Evolutionary conservation across 2,888 invertebrate species (phyloP).

Genomic region (Zygothrica quintamaculata): DNA sequence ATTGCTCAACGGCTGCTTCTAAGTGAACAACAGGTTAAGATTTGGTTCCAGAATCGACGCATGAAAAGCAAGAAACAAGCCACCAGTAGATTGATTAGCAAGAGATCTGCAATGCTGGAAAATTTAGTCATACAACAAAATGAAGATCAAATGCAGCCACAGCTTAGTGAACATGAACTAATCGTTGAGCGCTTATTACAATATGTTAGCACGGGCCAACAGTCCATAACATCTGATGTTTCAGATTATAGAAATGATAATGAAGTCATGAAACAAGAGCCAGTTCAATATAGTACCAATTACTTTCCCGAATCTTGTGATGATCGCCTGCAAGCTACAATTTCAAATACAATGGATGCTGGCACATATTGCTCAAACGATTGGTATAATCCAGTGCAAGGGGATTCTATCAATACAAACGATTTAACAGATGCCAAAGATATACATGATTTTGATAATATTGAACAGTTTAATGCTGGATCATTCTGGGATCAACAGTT

Average conservation of each 20-base stretch:
- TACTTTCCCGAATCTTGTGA: not conserved
- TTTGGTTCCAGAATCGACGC: conserved; percentile 93
- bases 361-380: not conserved
- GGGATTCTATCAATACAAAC: not conserved
- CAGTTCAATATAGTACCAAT: not conserved
- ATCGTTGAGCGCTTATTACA: conserved; percentile 70
- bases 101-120: not conserved
- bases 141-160: not conserved
- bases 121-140: not conserved
- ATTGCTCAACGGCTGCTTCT: conserved; percentile 96
- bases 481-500: conserved; percentile 21
- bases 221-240: not conserved
- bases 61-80: conserved; percentile 89
- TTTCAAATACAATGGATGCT: not conserved
- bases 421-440: not conserved
- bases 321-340: not conserved
- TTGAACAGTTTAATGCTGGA: conserved; percentile 10
- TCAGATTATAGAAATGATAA: conserved; percentile 1
- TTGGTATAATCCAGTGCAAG: conserved; percentile 14
- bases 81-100: conserved; percentile 19
- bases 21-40: conserved; percentile 93
- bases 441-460: not conserved
- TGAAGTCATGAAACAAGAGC: conserved; percentile 4
- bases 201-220: conserved; percentile 28
- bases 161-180: conserved; percentile 50